phyloP scores from a whole-genome alignment of 2,113 vertebrate genomes.

The Ahaetulla prasina region DNA sequence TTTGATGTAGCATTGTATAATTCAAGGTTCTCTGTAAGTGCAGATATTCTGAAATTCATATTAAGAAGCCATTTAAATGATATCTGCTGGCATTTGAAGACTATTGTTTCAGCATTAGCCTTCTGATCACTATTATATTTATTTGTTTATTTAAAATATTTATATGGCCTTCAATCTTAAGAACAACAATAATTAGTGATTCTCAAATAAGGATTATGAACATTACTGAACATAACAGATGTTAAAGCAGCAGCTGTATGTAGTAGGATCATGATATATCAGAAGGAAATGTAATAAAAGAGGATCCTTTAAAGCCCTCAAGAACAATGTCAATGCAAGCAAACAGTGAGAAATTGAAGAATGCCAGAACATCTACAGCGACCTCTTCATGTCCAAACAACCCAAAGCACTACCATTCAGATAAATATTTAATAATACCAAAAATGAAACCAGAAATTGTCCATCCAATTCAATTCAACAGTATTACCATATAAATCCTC shows the following conservation, averaged over 20 bases:
- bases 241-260: not conserved
- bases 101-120: constrained; percentile 13
- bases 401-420: not conserved
- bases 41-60: not conserved
- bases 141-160: not conserved
- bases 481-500: not conserved
- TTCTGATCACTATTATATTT: not conserved
- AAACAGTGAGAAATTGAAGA: not conserved
- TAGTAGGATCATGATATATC: not conserved
- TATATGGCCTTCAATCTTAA: not conserved
- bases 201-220: not conserved
- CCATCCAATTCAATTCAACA: not conserved
- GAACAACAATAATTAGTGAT: not conserved
- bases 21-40: not conserved
- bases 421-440: not conserved
- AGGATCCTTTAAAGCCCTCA: not conserved
- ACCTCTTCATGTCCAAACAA: not conserved
- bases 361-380: not conserved
- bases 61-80: constrained; percentile 1
- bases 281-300: not conserved
- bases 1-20: not conserved
- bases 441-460: not conserved
- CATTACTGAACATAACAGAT: not conserved
- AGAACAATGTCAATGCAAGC: not conserved
- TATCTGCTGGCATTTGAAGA: constrained; percentile 15